Conservation (phyloP, 2,113 vertebrate genomes). For the Ictalurus punctatus region DNA sequence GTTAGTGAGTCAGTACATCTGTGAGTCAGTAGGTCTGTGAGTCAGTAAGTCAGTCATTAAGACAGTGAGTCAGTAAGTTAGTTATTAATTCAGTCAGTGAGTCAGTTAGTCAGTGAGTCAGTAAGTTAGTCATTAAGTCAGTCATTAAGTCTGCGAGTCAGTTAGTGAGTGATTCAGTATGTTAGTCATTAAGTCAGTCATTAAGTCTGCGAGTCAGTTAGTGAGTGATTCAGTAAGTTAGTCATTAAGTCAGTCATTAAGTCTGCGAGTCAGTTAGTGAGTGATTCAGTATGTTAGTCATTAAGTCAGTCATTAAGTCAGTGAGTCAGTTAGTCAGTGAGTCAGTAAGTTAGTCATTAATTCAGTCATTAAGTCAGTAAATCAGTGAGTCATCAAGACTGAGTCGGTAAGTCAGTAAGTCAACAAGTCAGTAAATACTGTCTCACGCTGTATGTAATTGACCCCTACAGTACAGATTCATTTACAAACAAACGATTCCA, state of each 20-base stretch:
- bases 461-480: background rate
- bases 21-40: background rate
- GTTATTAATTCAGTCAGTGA: background rate
- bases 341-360: background rate
- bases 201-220: background rate
- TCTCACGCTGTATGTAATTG: background rate
- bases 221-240: background rate
- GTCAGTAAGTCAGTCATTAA: background rate
- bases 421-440: background rate
- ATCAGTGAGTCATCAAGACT: background rate
- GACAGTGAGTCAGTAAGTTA: background rate
- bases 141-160: background rate
- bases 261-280: background rate
- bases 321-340: background rate
- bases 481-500: too few relatives aligned
- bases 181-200: background rate
- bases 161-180: background rate
- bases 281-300: background rate
- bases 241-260: background rate
- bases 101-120: background rate
- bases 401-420: background rate
- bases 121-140: background rate
- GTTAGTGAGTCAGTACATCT: background rate
- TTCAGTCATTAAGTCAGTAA: background rate
- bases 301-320: background rate